Evolutionary conservation across 2,797 vertebrate species (phyloP).

Genomic region (Hippopotamyrus pictus): DNA sequence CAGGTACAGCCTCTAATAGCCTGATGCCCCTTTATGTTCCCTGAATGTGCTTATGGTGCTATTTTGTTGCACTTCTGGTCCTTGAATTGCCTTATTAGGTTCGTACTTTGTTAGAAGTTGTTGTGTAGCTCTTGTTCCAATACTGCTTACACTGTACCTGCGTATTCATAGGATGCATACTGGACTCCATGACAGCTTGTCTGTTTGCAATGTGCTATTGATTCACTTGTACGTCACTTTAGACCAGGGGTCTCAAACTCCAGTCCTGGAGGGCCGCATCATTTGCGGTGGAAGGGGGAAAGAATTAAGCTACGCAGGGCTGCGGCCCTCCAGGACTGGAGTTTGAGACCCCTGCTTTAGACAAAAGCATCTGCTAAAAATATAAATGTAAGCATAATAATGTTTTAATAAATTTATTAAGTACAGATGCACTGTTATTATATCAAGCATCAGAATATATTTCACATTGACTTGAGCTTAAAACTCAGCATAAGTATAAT

Average conservation of each 20-base stretch:
- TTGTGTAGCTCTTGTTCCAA: background rate
- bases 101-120: background rate
- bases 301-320: no score
- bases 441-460: background rate
- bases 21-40: background rate
- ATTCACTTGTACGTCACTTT: background rate
- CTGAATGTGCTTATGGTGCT: background rate
- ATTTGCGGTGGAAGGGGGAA: no score
- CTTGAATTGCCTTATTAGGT: background rate
- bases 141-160: background rate
- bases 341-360: no score
- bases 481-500: background rate
- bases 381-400: background rate
- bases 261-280: no score
- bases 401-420: background rate
- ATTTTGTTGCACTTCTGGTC: background rate
- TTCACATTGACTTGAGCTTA: background rate
- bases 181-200: background rate
- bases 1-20: background rate
- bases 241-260: no score
- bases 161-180: background rate
- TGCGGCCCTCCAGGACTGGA: no score
- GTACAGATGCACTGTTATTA: background rate
- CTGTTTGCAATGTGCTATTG: background rate
- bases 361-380: background rate